Evolutionary conservation across 2,888 invertebrate genomes (phyloP), one percentile per base, ranked within the genome.

Genomic region (Camponotus fellah): DNA sequence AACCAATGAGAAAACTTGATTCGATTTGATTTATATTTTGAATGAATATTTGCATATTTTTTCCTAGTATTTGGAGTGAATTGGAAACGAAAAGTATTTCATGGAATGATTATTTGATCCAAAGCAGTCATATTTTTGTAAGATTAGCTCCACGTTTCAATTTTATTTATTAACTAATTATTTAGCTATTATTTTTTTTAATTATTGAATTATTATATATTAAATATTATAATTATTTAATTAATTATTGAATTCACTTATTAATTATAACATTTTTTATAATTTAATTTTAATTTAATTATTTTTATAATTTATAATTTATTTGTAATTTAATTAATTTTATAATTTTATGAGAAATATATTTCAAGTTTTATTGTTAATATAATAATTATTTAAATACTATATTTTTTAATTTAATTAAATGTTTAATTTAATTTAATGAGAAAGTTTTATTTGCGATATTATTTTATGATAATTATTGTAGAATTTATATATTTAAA

Each of bases 101-200:
- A n/a, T n/a, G 21, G 10, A 76, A 6, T 26, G 49, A 64, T 37
- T 58, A 26, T 72, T 21, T 10, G 26, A 3, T 62, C 5, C 12
- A 17, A 32, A 14, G 4, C 8, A 26, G 43, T 60, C 34, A 34
- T 53, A 6, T 49, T 5, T 32, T 17, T 21, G 14, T 40, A 40
- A 40, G 43, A 72, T 60, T 21, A 49, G 17, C 6, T 74, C 5
- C 32, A 40, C 17, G 26, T 74, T 37, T 10, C 5, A 9, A n/a
- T 43, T 60, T 64, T 46, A 34, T 34, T 62, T 21, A 32, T 62
- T 37, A 64, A 75, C 37, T 49, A 75, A 26, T 60, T n/a, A 12
- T 26, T 60, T 21, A 75, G 10, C 17, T 60, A 43, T 43, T 49
- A 49, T 5, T 49, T 49, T 49, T 49, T 17, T 17, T 2, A 49